phyloP scores from a whole-genome alignment of 2,113 vertebrate genomes.

The Anolis carolinensis region DNA sequence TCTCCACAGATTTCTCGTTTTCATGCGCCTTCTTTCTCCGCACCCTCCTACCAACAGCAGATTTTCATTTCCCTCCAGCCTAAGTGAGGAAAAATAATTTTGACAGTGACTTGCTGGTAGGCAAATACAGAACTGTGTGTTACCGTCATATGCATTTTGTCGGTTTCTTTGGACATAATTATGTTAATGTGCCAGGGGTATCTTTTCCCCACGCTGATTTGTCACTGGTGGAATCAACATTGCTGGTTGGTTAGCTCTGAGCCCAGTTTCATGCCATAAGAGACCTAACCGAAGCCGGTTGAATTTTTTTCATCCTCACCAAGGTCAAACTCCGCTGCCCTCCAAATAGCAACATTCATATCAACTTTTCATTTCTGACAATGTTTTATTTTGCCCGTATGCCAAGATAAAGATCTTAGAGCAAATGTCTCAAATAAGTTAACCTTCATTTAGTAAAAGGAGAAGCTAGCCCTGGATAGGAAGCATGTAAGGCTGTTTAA shows the following conservation, averaged over 20 bases:
- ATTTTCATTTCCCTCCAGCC: slow-evolving; percentile 34
- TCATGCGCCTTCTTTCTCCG: not conserved
- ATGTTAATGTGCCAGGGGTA: slow-evolving; percentile 13
- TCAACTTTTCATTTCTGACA: slow-evolving; percentile 5
- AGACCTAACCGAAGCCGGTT: not conserved
- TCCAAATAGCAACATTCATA: slow-evolving; percentile 7
- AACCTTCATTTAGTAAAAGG: slow-evolving; percentile 10
- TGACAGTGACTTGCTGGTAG: slow-evolving; percentile 26
- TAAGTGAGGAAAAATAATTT: slow-evolving; percentile 33
- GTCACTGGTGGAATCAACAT: slow-evolving; percentile 12
- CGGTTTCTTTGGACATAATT: slow-evolving; percentile 28
- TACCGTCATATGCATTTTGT: slow-evolving; percentile 24
- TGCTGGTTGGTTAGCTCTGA: not conserved
- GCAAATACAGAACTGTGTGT: slow-evolving; percentile 17
- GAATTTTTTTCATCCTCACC: not conserved
- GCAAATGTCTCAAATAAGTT: not conserved
- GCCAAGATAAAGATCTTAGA: slow-evolving; percentile 34
- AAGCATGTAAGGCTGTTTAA: not conserved
- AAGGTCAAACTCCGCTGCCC: not conserved
- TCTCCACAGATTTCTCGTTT: slow-evolving; percentile 20
- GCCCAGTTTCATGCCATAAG: not conserved
- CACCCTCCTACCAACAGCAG: not conserved
- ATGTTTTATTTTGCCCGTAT: not conserved
- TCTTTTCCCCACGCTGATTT: slow-evolving; percentile 9
- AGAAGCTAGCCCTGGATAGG: not conserved